Evolutionary conservation across 1,140 invertebrate species (phyloP).

Genomic region (Platorchestia sp.): DNA sequence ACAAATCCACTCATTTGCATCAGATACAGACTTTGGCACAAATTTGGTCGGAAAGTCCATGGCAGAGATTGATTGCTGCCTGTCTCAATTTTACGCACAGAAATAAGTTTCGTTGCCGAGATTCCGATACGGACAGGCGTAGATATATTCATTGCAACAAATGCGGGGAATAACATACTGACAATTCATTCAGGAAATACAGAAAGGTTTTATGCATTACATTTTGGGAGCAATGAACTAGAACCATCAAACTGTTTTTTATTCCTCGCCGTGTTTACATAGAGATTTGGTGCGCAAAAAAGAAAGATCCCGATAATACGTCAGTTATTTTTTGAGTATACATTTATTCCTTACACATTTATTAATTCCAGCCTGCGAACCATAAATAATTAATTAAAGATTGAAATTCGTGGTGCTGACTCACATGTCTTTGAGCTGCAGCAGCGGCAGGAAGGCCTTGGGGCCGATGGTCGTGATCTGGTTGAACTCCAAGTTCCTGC

Average conservation of each 20-base stretch:
- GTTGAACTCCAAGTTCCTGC: conserved; percentile 90
- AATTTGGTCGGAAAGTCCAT: conserved; percentile 19
- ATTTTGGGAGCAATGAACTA: not conserved
- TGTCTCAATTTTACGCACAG: not conserved
- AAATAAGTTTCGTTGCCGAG: not conserved
- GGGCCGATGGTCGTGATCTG: conserved; percentile 86
- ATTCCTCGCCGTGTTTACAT: not conserved
- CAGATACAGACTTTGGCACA: not conserved
- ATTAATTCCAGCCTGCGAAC: not conserved
- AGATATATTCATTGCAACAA: not conserved
- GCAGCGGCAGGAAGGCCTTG: conserved; percentile 85
- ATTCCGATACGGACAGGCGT: not conserved
- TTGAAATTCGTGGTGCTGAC: conserved; percentile 71
- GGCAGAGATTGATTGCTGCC: not conserved
- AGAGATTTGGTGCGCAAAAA: not conserved
- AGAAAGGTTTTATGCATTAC: not conserved
- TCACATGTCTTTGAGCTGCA: conserved; percentile 90
- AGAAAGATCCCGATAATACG: not conserved
- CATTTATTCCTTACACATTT: too few relatives aligned
- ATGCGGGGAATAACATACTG: not conserved
- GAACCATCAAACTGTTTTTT: not conserved
- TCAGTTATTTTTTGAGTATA: not conserved
- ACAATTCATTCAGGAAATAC: not conserved
- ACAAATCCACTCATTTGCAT: conserved; percentile 46
- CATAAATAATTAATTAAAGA: not conserved